Evolutionary conservation across 2,797 vertebrate species (phyloP).

Genomic region (Sebastes trivittatus): DNA sequence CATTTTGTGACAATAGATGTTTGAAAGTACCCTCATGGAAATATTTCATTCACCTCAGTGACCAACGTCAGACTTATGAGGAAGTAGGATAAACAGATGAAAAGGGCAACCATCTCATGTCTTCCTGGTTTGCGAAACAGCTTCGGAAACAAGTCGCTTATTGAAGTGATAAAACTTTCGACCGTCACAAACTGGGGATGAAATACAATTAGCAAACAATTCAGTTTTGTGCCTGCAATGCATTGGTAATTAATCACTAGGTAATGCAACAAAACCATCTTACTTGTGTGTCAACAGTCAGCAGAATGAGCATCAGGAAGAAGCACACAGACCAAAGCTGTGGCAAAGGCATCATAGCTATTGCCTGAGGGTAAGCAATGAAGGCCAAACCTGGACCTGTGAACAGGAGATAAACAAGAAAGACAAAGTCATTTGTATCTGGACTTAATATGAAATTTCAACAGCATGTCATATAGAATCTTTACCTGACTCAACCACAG

Average conservation of each 20-base stretch:
- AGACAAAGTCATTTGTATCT: too few relatives aligned
- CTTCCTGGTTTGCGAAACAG: not conserved
- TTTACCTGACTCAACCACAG: constrained; percentile 72
- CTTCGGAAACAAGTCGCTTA: constrained; percentile 52
- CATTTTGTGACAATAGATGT: not conserved
- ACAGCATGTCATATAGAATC: too few relatives aligned
- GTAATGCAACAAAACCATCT: too few relatives aligned
- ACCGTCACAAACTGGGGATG: constrained; percentile 61
- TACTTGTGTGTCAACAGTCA: constrained; percentile 82
- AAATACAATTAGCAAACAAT: not conserved
- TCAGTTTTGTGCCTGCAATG: too few relatives aligned
- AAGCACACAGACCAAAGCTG: constrained; percentile 72
- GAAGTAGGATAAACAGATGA: constrained; percentile 55
- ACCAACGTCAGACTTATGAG: constrained; percentile 50
- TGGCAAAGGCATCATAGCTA: constrained; percentile 71
- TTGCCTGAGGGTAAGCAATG: constrained; percentile 73
- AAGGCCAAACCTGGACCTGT: constrained; percentile 72
- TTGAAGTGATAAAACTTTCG: constrained; percentile 49
- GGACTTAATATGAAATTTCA: too few relatives aligned
- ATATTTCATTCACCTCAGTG: constrained; percentile 48
- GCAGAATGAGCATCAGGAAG: constrained; percentile 73
- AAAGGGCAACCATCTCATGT: constrained; percentile 52
- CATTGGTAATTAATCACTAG: too few relatives aligned
- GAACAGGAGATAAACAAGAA: not conserved
- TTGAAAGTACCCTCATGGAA: not conserved